Evolutionary conservation across 2,113 vertebrate species (phyloP).

Genomic region (Halichoeres trimaculatus): DNA sequence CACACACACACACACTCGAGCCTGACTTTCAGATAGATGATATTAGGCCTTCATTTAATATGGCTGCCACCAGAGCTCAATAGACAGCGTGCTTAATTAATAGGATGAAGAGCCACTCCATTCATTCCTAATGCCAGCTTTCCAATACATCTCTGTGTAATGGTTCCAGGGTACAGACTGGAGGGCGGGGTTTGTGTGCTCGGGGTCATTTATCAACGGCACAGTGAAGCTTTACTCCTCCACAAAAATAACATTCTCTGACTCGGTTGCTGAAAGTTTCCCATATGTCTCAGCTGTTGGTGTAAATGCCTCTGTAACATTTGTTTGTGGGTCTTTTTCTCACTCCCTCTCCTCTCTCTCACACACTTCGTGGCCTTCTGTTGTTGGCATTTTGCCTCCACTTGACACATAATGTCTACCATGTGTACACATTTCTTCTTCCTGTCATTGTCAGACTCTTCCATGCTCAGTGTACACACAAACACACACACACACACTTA

Average conservation of each 20-base stretch:
- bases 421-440: background rate
- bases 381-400: background rate
- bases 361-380: background rate
- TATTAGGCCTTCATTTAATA: constrained; percentile 57
- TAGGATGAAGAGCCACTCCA: constrained; percentile 59
- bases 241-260: constrained; percentile 18
- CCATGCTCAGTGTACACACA: background rate
- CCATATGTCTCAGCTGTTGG: constrained; percentile 3
- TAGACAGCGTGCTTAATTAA: constrained; percentile 75
- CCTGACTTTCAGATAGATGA: constrained; percentile 65
- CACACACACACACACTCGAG: background rate
- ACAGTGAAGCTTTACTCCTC: background rate
- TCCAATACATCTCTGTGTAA: constrained; percentile 55
- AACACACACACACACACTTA: background rate
- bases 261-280: background rate
- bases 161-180: constrained; percentile 26
- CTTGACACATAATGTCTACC: too few relatives aligned
- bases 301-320: constrained; percentile 7
- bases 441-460: background rate
- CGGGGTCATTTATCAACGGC: constrained; percentile 54
- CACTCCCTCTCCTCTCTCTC: background rate
- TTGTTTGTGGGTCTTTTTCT: background rate
- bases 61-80: constrained; percentile 61
- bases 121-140: constrained; percentile 76
- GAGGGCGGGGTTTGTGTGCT: constrained; percentile 15